Evolutionary conservation across 2,888 invertebrate genomes (phyloP).

Genomic region (Drosophila kambysellisi): DNA sequence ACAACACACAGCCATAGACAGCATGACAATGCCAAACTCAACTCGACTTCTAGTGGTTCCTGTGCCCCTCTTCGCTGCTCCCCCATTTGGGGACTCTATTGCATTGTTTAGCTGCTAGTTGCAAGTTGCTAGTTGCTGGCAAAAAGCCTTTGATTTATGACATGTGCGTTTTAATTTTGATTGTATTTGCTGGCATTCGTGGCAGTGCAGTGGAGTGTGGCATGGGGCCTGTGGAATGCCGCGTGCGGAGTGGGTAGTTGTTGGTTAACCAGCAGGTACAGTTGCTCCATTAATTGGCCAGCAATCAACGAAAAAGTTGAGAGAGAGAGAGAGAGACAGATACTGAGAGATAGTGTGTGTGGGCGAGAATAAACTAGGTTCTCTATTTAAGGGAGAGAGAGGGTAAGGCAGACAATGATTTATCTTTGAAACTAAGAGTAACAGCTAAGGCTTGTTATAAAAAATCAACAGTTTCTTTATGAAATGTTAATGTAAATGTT

Average conservation of each 20-base stretch:
- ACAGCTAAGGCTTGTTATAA: not conserved
- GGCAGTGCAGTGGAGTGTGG: not conserved
- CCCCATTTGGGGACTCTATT: constrained; percentile 37
- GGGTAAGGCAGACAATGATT: not conserved
- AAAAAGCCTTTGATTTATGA: constrained; percentile 76
- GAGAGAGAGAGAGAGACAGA: not conserved
- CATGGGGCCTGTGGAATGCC: not conserved
- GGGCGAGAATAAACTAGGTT: not conserved
- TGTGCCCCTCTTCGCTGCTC: not conserved
- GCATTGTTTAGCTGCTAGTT: constrained; percentile 66
- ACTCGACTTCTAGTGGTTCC: constrained; percentile 36
- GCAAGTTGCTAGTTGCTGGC: constrained; percentile 46
- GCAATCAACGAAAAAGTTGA: constrained; percentile 39
- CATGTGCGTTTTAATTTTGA: constrained; percentile 74
- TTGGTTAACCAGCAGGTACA: constrained; percentile 18
- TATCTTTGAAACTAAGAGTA: not conserved
- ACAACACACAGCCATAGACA: constrained; percentile 31
- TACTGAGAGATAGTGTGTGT: not conserved
- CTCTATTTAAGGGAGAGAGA: not conserved
- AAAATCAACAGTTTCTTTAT: not conserved
- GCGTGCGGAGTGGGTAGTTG: not conserved
- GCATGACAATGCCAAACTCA: constrained; percentile 23
- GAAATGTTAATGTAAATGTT: not conserved
- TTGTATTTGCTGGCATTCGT: constrained; percentile 51
- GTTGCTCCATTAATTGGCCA: constrained; percentile 55